Base-by-base conservation (phyloP, 2,113 vertebrate species). In the Diphyllodes magnificus region DNA sequence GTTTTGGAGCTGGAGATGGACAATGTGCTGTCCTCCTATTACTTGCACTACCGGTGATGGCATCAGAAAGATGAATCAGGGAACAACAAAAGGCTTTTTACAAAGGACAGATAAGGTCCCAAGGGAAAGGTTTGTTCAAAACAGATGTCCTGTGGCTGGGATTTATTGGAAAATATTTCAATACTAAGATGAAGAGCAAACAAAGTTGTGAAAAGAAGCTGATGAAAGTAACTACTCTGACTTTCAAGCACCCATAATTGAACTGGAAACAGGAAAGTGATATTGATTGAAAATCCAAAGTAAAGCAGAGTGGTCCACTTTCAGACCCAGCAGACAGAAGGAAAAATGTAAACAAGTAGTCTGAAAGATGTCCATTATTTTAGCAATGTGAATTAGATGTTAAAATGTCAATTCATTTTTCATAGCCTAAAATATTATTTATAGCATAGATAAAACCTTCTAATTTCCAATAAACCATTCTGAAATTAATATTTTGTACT, bases 331-430 rank as follows among this genome's bases (percentile, higher is more conserved):
- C 8, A 91, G 75, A 79, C 17, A 70, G 35, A 73, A 83, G 21
- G 19, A 28, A 4, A 59, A 59, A 96, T 73, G 25, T 71, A 92
- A 92, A 90, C 51, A 91, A 86, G 72, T 47, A 88, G 27, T 30
- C 78, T 82, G 35, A 63, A 86, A 90, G 14, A 44, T 33, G 70
- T 64, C 9, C 22, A 23, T 73, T 86, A 75, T 63, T 90, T 84
- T 59, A 92, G 27, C 17, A 69, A 87, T 10, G 15, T 65, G 61
- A 95, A 73, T 88, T 82, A 80, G 53, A 66, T 86, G 66, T 63
- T 94, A 88, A 90, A 96, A 88, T 77, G 68, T 87, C 63, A 72
- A 54, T 86, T 86, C 39, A 90, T 73, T 92, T 85, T 94, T 94
- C 47, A 66, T 66, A 77, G 66, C 63, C 37, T 22, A 63, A 90